Conservation (phyloP, 2,888 invertebrate genomes). For the Hirtodrosophila histrioides region DNA sequence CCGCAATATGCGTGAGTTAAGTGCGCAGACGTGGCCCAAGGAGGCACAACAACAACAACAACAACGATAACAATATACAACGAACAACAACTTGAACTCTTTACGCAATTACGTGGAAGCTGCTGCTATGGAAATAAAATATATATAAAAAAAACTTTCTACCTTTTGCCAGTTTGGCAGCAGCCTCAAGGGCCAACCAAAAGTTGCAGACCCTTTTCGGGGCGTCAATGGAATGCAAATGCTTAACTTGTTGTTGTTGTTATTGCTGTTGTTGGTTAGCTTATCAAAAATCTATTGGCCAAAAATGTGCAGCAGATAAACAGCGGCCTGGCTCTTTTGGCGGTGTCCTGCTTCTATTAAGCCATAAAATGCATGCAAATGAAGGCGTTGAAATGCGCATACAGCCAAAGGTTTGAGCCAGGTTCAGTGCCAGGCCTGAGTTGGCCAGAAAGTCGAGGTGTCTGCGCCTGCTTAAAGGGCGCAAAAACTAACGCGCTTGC, state of each 20-base stretch:
- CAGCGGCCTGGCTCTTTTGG: conserved; percentile 26
- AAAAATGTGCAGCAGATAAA: conserved; percentile 73
- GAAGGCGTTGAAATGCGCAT: conserved; percentile 80
- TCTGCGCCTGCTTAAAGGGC: conserved; percentile 68
- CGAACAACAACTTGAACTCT: conserved; percentile 22
- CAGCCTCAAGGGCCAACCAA: conserved; percentile 35
- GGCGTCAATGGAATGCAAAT: conserved; percentile 76
- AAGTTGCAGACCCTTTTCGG: conserved; percentile 34
- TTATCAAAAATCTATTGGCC: conserved; percentile 77
- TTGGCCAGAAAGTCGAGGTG: conserved; percentile 25
- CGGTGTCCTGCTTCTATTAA: conserved; percentile 62
- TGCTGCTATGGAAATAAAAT: conserved; percentile 19
- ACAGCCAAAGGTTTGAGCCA: conserved; percentile 39
- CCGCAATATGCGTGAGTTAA: conserved; percentile 64
- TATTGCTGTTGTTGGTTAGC: conserved; percentile 31
- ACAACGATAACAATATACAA: conserved; percentile 19
- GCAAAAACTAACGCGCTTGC: conserved; percentile 81
- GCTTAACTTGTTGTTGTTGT: conserved; percentile 27
- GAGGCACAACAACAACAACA: conserved; percentile 21
- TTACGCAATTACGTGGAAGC: conserved; percentile 65
- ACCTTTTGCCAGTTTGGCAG: conserved; percentile 23
- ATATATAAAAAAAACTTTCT: conserved; percentile 48
- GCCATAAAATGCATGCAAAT: conserved; percentile 82
- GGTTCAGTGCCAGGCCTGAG: background rate
- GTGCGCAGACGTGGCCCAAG: conserved; percentile 64